phyloP scores from a whole-genome alignment of 2,888 invertebrate genomes.

The Camponotus fellah region DNA sequence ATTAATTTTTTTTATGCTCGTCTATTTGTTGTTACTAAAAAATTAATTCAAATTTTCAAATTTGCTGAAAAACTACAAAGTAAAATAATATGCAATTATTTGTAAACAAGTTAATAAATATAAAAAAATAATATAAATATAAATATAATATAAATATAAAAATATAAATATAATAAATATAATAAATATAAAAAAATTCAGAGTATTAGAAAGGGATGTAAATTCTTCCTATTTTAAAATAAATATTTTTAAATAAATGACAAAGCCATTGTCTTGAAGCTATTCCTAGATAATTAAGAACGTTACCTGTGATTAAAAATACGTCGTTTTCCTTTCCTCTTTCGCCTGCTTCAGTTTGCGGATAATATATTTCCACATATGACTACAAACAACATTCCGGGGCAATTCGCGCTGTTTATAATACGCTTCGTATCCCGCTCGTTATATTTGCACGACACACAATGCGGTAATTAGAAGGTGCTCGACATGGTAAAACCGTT shows the following conservation, averaged over 20 bases:
- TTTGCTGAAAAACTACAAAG: background rate
- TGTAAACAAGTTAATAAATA: background rate
- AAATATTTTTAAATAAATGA: background rate
- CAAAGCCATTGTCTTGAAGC: background rate
- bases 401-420: constrained; percentile 58
- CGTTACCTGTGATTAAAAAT: background rate
- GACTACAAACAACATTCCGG: constrained; percentile 25
- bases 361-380: constrained; percentile 32
- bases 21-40: background rate
- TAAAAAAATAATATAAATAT: no score
- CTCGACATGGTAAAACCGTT: constrained; percentile 63
- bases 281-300: constrained; percentile 34
- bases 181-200: background rate
- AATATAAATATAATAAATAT: no score
- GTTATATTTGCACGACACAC: constrained; percentile 58
- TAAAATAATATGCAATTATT: background rate
- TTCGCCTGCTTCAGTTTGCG: background rate
- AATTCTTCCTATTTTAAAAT: background rate
- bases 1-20: background rate
- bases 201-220: background rate
- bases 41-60: no score
- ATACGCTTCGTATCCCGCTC: constrained; percentile 24
- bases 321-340: constrained; percentile 1
- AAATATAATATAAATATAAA: no score
- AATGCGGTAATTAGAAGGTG: constrained; percentile 69